phyloP scores from a whole-genome alignment of 2,888 invertebrate species.

The Aromia moschata region DNA sequence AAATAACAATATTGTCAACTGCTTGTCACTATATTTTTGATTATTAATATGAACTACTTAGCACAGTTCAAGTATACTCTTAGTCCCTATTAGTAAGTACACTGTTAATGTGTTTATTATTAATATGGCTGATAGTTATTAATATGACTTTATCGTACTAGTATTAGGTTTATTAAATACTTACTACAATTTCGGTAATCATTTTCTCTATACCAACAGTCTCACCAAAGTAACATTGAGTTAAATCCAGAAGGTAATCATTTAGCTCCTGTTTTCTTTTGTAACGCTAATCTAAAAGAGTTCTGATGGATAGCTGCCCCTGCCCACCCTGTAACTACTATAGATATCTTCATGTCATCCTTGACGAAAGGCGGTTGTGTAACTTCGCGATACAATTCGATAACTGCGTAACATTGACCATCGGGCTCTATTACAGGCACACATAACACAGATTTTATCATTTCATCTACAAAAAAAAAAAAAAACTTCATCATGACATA shows the following conservation, averaged over 20 bases:
- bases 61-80: too few relatives aligned
- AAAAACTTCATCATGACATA: too few relatives aligned
- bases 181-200: slow-evolving; percentile 70
- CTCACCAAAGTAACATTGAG: slow-evolving; percentile 67
- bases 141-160: too few relatives aligned
- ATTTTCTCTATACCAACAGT: slow-evolving; percentile 67
- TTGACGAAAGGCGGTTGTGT: slow-evolving; percentile 51
- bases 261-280: slow-evolving; percentile 61
- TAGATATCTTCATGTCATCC: slow-evolving; percentile 57
- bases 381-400: slow-evolving; percentile 67
- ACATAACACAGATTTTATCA: slow-evolving; percentile 68
- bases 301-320: slow-evolving; percentile 63
- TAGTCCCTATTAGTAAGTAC: too few relatives aligned
- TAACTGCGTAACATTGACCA: slow-evolving; percentile 68
- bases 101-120: too few relatives aligned
- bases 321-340: slow-evolving; percentile 61
- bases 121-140: too few relatives aligned
- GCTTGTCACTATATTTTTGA: too few relatives aligned
- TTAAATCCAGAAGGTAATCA: slow-evolving; percentile 59
- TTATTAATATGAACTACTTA: too few relatives aligned
- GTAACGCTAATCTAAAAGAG: slow-evolving; percentile 55
- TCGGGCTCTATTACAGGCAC: slow-evolving; percentile 70
- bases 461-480: slow-evolving; percentile 61
- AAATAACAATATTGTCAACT: too few relatives aligned
- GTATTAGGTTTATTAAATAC: too few relatives aligned